Evolutionary conservation across 2,888 invertebrate genomes (phyloP).

Genomic region (Synergus laeviventris): DNA sequence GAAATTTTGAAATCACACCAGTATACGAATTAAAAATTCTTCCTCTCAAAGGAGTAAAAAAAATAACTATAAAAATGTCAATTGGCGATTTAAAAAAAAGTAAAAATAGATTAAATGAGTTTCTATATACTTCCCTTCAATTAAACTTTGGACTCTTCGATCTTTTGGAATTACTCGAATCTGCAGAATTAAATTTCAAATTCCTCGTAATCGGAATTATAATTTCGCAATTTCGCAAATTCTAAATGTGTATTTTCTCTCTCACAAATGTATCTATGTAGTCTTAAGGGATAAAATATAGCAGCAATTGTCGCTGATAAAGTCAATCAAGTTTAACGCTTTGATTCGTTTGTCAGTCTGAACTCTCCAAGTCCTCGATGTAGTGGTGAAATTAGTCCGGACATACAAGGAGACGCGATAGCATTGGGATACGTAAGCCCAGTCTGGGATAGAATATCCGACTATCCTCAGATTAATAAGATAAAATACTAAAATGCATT

Average conservation of each 20-base stretch:
- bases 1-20: not conserved
- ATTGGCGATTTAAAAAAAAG: not conserved
- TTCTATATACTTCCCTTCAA: not conserved
- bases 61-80: not conserved
- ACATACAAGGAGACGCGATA: constrained; percentile 53
- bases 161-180: not conserved
- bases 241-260: constrained; percentile 18
- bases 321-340: constrained; percentile 67
- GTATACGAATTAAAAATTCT: not conserved
- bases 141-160: not conserved
- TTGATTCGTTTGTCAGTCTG: constrained; percentile 74
- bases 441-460: constrained; percentile 40
- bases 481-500: constrained; percentile 54
- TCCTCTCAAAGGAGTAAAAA: not conserved
- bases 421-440: constrained; percentile 50
- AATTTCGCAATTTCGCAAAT: constrained; percentile 7
- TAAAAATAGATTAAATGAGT: not conserved
- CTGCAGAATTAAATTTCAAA: constrained; percentile 10
- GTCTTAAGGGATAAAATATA: constrained; percentile 61
- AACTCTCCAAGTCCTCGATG: constrained; percentile 72
- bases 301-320: constrained; percentile 56
- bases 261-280: constrained; percentile 48
- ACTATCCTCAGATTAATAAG: constrained; percentile 43
- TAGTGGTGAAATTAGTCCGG: constrained; percentile 49
- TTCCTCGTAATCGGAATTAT: constrained; percentile 3